phyloP scores from a whole-genome alignment of 2,113 vertebrate genomes.

The Halcyon senegalensis region DNA sequence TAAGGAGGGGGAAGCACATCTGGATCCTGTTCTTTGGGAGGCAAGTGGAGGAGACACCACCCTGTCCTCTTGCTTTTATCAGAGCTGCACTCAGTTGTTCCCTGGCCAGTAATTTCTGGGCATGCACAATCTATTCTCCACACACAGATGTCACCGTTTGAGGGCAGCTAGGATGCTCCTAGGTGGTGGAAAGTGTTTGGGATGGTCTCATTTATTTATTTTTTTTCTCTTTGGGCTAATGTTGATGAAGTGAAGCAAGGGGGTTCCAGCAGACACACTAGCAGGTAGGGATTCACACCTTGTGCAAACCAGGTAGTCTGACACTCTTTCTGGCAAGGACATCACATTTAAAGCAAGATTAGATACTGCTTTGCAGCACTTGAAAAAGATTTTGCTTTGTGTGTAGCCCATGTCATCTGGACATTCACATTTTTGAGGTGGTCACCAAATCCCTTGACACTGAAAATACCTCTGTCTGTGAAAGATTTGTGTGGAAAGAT shows the following conservation, averaged over 20 bases:
- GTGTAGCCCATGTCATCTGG: fast-evolving
- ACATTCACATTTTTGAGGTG: background rate
- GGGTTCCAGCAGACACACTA: background rate
- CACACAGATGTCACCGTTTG: background rate
- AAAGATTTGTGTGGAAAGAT: background rate
- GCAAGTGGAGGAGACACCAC: background rate
- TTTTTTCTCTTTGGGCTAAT: background rate
- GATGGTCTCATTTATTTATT: background rate
- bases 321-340: background rate
- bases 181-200: background rate
- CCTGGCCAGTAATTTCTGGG: background rate
- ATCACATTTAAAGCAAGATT: background rate
- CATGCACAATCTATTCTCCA: background rate
- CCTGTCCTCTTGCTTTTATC: background rate
- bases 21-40: background rate
- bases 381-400: background rate
- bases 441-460: background rate
- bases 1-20: background rate
- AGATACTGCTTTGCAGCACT: background rate
- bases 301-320: background rate
- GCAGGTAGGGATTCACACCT: background rate
- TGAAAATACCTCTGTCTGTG: background rate
- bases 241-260: background rate
- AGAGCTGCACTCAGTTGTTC: background rate
- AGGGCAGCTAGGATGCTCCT: background rate